Evolutionary conservation across 2,113 vertebrate genomes (phyloP), one percentile per base, ranked within the genome.

Genomic region (Rhipidura dahli): DNA sequence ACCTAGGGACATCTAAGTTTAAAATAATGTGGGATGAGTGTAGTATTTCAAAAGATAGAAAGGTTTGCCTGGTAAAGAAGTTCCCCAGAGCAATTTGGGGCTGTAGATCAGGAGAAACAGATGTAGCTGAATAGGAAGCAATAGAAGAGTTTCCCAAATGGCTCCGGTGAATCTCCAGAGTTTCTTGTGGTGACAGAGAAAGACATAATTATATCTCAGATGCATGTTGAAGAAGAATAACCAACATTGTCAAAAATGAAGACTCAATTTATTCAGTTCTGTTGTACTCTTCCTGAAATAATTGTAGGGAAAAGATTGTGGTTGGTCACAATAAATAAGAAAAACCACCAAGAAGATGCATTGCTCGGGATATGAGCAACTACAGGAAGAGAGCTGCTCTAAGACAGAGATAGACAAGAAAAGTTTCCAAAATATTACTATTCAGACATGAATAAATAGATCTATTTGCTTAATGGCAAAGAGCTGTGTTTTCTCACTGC

Each of bases 1-100:
- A 56, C 6, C 7, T 44, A 33, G 9, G 24, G 15, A 68, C 30
- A 54, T 8, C 16, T 35, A 60, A 70, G 16, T 17, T 21, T 33
- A 42, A 71, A 79, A 68, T 61, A 61, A 35, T 1, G 7, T 26
- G 4, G 17, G 13, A 69, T 69, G 0, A 69, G 3, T 0, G 0
- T 31, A 75, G 18, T 39, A 59, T 78, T 77, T 63, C 53, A 69
- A 88, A 87, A 83, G 13, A 53, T 7, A 63, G 11, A 66, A 78
- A 66, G 6, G 12, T 80, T 85, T 2, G 1, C 9, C 19, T 75
- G 24, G 4, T 66, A 60, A 87, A 64, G 49, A 84, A 27, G 13
- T 35, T 93, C 9, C 42, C 37, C 31, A 68, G 44, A 84, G 65
- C 9, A 27, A 64, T 78, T 59, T 78, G 40, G 37, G 33, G 10